Percentiles rank a stretch among this genome's conserved stretches.
Evolutionary conservation across 2,797 vertebrate species (phyloP).

Genomic region (Cyprinodon diabolis): DNA sequence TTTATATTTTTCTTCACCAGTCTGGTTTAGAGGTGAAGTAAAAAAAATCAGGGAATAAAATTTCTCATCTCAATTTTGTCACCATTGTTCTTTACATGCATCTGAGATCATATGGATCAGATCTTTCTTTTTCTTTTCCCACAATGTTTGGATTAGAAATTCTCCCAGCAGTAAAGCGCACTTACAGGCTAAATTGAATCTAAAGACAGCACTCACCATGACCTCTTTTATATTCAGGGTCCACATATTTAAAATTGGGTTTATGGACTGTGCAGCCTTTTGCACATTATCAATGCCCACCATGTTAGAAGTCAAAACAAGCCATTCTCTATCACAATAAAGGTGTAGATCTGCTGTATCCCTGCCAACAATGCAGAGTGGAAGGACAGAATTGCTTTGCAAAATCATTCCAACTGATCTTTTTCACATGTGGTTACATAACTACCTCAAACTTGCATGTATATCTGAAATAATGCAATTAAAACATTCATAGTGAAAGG

Average conservation of each 20-base stretch:
- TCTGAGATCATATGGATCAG: slow-evolving; percentile 30
- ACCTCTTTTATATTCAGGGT: slow-evolving; percentile 17
- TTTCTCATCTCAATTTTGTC: neutral
- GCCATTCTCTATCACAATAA: slow-evolving; percentile 42
- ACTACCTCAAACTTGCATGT: neutral
- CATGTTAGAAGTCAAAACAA: slow-evolving; percentile 31
- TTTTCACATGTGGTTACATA: no score
- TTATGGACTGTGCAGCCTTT: slow-evolving; percentile 7
- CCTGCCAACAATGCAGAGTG: slow-evolving; percentile 17
- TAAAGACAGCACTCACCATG: slow-evolving; percentile 12
- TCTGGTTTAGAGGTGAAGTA: slow-evolving; percentile 30
- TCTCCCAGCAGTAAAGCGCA: slow-evolving; percentile 18
- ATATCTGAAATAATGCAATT: no score
- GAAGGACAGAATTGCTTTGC: slow-evolving; percentile 35
- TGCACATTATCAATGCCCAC: slow-evolving; percentile 33
- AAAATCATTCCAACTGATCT: no score
- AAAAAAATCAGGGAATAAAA: slow-evolving; percentile 34
- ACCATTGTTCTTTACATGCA: slow-evolving; percentile 1
- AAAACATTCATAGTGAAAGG: no score
- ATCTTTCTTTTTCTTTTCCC: slow-evolving; percentile 8
- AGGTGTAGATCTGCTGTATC: slow-evolving; percentile 49
- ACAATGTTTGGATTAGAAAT: slow-evolving; percentile 15
- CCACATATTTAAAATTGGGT: slow-evolving; percentile 23
- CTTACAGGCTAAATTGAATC: slow-evolving; percentile 31
- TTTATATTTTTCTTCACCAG: slow-evolving; percentile 35